Conservation (phyloP, 2,797 vertebrate species). For the Macroramphosus scolopax region DNA sequence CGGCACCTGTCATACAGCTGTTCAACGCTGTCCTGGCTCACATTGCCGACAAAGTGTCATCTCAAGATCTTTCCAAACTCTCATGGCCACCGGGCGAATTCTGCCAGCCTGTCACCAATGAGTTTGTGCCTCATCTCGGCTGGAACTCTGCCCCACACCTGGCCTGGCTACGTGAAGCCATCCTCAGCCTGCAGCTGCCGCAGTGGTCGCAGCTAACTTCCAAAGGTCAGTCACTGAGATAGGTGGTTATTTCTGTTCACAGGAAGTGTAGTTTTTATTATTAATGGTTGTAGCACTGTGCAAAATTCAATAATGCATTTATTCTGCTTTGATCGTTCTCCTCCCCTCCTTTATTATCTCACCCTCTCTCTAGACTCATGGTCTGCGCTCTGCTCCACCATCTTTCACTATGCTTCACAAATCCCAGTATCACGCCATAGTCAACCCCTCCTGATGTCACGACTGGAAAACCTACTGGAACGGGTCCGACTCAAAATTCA, state of each 20-base stretch:
- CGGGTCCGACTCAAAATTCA: conserved; percentile 67
- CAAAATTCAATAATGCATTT: no score
- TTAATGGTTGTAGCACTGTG: background rate
- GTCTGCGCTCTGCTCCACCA: conserved; percentile 80
- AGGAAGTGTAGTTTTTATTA: no score
- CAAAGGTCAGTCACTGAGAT: conserved; percentile 68
- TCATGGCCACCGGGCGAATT: conserved; percentile 93
- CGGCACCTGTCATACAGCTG: conserved; percentile 79
- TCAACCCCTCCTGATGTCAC: conserved; percentile 87
- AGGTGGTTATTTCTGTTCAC: background rate
- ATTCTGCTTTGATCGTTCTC: no score
- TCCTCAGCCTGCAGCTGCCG: conserved; percentile 88
- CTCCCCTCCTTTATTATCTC: background rate
- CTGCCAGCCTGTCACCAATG: conserved; percentile 71
- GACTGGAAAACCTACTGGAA: conserved; percentile 84
- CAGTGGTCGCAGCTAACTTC: conserved; percentile 77
- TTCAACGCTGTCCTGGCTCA: conserved; percentile 87
- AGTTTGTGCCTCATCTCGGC: conserved; percentile 81
- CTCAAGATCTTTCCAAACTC: conserved; percentile 76
- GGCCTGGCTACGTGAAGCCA: conserved; percentile 84
- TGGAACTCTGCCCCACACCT: conserved; percentile 87
- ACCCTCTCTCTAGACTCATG: conserved; percentile 78
- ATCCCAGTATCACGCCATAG: conserved; percentile 78
- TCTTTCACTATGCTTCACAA: conserved; percentile 82
- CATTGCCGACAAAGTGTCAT: conserved; percentile 80